phyloP scores from a whole-genome alignment of 1,140 invertebrate genomes.

The Akabosia matsudoensis region DNA sequence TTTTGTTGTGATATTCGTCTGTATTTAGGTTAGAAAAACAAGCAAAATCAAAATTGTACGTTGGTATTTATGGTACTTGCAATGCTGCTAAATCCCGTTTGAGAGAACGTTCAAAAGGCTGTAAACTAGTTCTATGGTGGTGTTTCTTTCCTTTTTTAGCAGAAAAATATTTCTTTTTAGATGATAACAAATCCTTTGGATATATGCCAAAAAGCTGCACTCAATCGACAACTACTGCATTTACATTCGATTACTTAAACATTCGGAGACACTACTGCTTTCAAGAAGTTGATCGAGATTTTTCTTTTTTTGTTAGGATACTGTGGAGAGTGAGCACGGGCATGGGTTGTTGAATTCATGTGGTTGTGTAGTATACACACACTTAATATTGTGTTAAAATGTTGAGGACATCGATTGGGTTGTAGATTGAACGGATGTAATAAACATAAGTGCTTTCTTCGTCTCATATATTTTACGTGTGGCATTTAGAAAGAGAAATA shows the following conservation, averaged over 20 bases:
- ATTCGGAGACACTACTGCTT: neutral
- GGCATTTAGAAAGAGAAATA: conserved; percentile 1
- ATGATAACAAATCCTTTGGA: neutral
- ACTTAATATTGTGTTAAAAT: neutral
- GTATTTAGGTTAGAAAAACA: too few species aligned
- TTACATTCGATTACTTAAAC: neutral
- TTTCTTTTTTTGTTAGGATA: neutral
- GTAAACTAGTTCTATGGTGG: neutral
- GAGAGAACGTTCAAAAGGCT: too few species aligned
- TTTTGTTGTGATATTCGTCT: too few species aligned
- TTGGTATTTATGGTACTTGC: too few species aligned
- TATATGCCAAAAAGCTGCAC: neutral
- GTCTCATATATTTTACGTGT: conserved; percentile 8
- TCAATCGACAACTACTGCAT: neutral
- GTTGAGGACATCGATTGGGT: neutral
- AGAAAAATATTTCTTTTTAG: neutral
- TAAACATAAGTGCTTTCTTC: conserved; percentile 9
- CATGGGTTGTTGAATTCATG: neutral
- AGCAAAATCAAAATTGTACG: too few species aligned
- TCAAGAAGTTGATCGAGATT: neutral
- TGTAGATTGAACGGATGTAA: neutral
- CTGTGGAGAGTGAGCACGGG: neutral
- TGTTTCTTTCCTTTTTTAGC: neutral
- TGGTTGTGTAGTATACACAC: neutral
- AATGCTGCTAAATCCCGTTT: too few species aligned